phyloP scores from a whole-genome alignment of 2,888 invertebrate species.

The Chouioia cunea region DNA sequence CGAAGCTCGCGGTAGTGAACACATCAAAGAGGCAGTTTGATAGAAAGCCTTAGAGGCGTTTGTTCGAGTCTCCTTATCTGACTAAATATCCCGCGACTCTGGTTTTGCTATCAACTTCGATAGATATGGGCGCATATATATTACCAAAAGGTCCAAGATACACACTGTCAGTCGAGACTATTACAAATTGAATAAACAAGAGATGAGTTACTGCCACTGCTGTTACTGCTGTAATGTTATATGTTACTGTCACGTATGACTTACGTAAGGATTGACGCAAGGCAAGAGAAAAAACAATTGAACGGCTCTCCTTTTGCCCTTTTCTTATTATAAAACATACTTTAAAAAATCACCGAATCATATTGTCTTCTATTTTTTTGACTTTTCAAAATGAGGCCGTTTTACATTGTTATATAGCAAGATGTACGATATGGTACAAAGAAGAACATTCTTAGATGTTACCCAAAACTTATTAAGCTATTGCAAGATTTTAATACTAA shows the following conservation, averaged over 20 bases:
- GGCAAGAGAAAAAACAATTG: slow-evolving; percentile 14
- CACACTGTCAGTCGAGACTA: slow-evolving; percentile 59
- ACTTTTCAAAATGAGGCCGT: neutral
- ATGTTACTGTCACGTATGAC: neutral
- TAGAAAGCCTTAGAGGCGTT: slow-evolving; percentile 74
- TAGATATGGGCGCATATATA: slow-evolving; percentile 48
- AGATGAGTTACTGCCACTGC: too few relatives aligned
- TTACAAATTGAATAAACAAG: slow-evolving; percentile 63
- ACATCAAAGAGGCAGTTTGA: slow-evolving; percentile 71
- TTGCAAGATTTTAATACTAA: slow-evolving; percentile 14
- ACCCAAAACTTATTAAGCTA: slow-evolving; percentile 1
- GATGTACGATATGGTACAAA: too few relatives aligned
- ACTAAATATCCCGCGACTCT: slow-evolving; percentile 66
- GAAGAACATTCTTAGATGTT: too few relatives aligned
- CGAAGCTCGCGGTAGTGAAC: slow-evolving; percentile 59
- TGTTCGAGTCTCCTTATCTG: slow-evolving; percentile 71
- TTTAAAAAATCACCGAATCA: slow-evolving; percentile 10
- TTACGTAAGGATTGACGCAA: slow-evolving; percentile 19
- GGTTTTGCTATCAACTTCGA: slow-evolving; percentile 11
- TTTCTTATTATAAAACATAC: slow-evolving; percentile 51
- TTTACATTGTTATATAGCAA: too few relatives aligned
- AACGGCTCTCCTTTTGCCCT: slow-evolving; percentile 34
- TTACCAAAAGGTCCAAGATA: slow-evolving; percentile 63
- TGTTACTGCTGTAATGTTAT: neutral
- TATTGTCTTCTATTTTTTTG: neutral